Evolutionary conservation across 2,888 invertebrate species (phyloP), one percentile per base, ranked within the genome.

Genomic region (Amphipoea lucens): DNA sequence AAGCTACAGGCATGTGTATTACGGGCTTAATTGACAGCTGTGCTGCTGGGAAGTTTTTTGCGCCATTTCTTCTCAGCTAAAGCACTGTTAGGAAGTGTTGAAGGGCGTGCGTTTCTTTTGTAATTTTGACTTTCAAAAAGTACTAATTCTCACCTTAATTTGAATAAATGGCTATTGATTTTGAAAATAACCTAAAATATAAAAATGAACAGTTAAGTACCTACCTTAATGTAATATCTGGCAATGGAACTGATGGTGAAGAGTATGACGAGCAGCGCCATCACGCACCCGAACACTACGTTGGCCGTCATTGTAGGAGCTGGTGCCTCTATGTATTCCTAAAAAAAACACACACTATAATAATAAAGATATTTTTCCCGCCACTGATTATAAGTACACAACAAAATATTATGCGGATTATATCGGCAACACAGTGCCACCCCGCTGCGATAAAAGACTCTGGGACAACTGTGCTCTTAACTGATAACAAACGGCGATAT

Each of bases 221-320:
- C 95, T 98, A 48, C 97, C 95, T 98, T 98, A 80, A 98, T 96
- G 89, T 98, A 98, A 95, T 98, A 98, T 92, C 98, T 97, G 74
- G 98, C 98, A 23, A 96, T 96, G 66, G 97, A 97, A 92, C 98
- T 98, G 69, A 97, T 96, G 90, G 97, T 97, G 92, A 95, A 97
- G 54, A 97, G 88, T 84, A 97, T 95, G 71, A 97, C 90, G 62
- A 97, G 92, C 2, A 97, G 93, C 9, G 94, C 97, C 97, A 97
- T 97, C 81, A 96, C 94, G 85, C 97, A 97, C n/a, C 96, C 97
- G 81, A 97, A 89, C 17, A 96, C 93, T 40, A 97, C 95, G 92
- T 96, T 96, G 90, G 95, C 95, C 83, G 96, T 93, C 97, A 97
- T 97, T 79, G 86, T 91, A 80, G 82, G 75, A 63, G 67, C 54